These are phyloP conservation scores for Coecobrya sp. DNA, from an alignment of 2,888 invertebrate species.

Conservation along the genomic window DNA sequence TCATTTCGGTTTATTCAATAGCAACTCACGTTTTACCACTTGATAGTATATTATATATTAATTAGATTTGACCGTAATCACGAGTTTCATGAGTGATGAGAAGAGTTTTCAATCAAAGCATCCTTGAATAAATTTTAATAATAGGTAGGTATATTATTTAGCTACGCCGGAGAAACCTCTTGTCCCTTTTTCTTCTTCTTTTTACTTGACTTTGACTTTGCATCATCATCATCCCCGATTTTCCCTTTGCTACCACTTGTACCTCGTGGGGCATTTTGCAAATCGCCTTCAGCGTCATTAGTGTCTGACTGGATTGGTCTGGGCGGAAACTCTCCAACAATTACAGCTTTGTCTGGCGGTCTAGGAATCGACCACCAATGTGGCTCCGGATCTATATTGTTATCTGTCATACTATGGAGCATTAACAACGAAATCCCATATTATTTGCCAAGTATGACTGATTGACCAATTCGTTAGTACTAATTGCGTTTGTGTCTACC, in stretches of 20 bases:
- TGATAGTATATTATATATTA: not conserved
- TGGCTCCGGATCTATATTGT: not conserved
- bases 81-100: not conserved
- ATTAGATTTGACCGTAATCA: conserved; percentile 17
- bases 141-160: no score
- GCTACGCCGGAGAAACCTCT: no score
- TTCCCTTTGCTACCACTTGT: no score
- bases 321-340: conserved; percentile 7
- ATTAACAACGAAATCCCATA: no score
- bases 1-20: not conserved
- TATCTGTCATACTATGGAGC: not conserved
- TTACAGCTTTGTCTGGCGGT: not conserved
- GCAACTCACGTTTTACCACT: no score
- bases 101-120: conserved; percentile 36
- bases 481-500: not conserved
- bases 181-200: no score
- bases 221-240: no score
- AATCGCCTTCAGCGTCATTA: no score
- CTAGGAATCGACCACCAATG: not conserved
- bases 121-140: no score
- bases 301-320: not conserved
- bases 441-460: not conserved
- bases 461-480: not conserved
- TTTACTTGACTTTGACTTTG: no score
- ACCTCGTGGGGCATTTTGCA: no score